Evolutionary conservation across 1,140 invertebrate genomes (phyloP).

Genomic region (Drosophila funebris): DNA sequence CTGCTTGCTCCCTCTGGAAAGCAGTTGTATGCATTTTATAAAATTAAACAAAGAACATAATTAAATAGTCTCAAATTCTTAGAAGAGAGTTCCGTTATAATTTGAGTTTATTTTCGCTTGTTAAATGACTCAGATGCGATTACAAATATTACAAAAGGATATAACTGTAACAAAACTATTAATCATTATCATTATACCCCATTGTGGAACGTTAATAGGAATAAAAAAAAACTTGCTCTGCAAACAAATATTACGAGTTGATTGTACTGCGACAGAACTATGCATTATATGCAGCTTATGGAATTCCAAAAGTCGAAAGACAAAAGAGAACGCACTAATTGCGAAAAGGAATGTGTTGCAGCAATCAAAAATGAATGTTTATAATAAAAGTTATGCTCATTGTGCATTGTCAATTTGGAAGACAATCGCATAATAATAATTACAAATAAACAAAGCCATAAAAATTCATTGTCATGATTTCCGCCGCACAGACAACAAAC

Average conservation of each 20-base stretch:
- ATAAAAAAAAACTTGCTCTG: too few relatives aligned
- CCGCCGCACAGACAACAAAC: constrained; percentile 63
- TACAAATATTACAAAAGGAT: too few relatives aligned
- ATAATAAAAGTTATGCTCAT: constrained; percentile 32
- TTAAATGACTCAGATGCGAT: too few relatives aligned
- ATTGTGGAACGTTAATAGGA: too few relatives aligned
- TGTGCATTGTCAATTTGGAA: constrained; percentile 47
- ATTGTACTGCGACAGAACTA: neutral
- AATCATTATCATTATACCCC: too few relatives aligned
- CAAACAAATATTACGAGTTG: neutral
- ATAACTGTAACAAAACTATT: too few relatives aligned
- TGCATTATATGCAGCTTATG: neutral
- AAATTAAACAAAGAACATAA: too few relatives aligned
- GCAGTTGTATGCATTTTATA: too few relatives aligned
- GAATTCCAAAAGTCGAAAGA: neutral
- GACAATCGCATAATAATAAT: constrained; percentile 64
- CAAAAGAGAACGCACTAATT: constrained; percentile 20
- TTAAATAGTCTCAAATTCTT: too few relatives aligned
- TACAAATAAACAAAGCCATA: constrained; percentile 68
- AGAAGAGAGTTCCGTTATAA: too few relatives aligned
- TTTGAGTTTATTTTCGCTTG: too few relatives aligned
- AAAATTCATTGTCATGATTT: constrained; percentile 75
- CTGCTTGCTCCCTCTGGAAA: too few relatives aligned
- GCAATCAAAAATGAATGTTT: constrained; percentile 18
- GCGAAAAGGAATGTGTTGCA: constrained; percentile 6